Base-by-base conservation (phyloP, 2,113 vertebrate species). In the Gallinago undulata region DNA sequence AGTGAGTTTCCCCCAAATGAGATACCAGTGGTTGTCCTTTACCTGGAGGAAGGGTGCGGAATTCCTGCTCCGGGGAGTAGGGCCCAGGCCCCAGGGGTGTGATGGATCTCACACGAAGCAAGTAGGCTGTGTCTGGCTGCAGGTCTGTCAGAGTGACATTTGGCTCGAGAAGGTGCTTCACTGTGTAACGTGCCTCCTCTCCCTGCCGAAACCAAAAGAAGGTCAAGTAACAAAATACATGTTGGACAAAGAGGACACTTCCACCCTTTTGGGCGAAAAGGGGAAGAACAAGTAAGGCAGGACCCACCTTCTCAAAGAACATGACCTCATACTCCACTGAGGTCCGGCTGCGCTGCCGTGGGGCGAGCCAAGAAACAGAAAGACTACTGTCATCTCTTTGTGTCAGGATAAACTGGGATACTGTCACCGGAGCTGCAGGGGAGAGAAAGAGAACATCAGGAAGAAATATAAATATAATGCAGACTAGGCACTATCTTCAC, bases 41-140 rank as follows among this genome's bases (percentile, higher is more conserved):
- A 98, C 98, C 97, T 97, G 97, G 97, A 0, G 98, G 97, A 74
- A 97, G 97, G 22, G 98, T 98, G 75, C 98, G 98, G 69, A 98
- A 98, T 39, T 98, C 98, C 43, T 98, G 98, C 75, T 98, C 98
- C 0, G 97, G 96, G 11, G 98, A 98, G 92, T 97, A 98, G 18
- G 98, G 98, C 12, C 98, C 98, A 3, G 97, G 96, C 25, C 98
- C 98, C 0, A 98, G 93, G 0, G 98, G 96, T 12, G 98, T 98
- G 81, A 98, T 31, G 53, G 92, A 98, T n/a, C 98, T 97, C 19
- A 98, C 98, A 6, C 98, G 96, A 55, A 98, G 88, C 48, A 98
- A 91, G 56, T 98, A 98, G 10, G 96, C 96, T 72, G 98, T 98
- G 70, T 98, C 97, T 3, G 98, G 98, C 87, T 98, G 98, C 64